phyloP scores from a whole-genome alignment of 1,140 invertebrate genomes.

The Goniozus legneri region DNA sequence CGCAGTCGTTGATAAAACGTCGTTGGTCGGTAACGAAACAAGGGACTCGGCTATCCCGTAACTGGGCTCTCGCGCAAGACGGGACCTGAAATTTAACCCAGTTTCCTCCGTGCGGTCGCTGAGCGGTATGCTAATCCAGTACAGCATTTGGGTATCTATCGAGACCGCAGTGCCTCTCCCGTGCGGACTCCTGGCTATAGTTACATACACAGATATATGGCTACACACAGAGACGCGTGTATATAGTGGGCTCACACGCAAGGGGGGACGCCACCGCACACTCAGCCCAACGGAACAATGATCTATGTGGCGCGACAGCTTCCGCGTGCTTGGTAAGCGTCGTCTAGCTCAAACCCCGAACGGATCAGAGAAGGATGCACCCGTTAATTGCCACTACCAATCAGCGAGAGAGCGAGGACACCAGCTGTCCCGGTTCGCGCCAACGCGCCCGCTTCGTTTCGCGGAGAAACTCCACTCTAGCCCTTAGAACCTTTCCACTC shows the following conservation, averaged over 20 bases:
- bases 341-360: slow-evolving; percentile 28
- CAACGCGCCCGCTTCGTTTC: too few relatives aligned
- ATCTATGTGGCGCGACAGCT: slow-evolving; percentile 37
- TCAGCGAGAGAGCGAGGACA: slow-evolving; percentile 35
- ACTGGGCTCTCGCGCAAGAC: slow-evolving; percentile 8
- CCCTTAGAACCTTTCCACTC: too few relatives aligned
- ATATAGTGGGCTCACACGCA: too few relatives aligned
- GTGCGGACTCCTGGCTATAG: too few relatives aligned
- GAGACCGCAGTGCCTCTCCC: slow-evolving; percentile 35
- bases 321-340: slow-evolving; percentile 31
- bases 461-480: too few relatives aligned
- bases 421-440: too few relatives aligned
- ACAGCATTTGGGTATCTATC: slow-evolving; percentile 32
- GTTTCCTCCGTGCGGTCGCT: slow-evolving; percentile 29
- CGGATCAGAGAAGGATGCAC: slow-evolving; percentile 38
- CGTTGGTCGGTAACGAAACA: too few relatives aligned
- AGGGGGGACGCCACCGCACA: too few relatives aligned
- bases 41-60: too few relatives aligned
- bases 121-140: slow-evolving; percentile 35
- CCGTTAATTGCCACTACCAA: slow-evolving; percentile 48
- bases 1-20: too few relatives aligned
- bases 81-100: slow-evolving; percentile 27
- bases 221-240: too few relatives aligned
- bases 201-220: too few relatives aligned
- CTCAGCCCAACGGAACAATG: slow-evolving; percentile 38